Conservation (phyloP, 1,140 invertebrate genomes). For the Lasioglossum baleicum region DNA sequence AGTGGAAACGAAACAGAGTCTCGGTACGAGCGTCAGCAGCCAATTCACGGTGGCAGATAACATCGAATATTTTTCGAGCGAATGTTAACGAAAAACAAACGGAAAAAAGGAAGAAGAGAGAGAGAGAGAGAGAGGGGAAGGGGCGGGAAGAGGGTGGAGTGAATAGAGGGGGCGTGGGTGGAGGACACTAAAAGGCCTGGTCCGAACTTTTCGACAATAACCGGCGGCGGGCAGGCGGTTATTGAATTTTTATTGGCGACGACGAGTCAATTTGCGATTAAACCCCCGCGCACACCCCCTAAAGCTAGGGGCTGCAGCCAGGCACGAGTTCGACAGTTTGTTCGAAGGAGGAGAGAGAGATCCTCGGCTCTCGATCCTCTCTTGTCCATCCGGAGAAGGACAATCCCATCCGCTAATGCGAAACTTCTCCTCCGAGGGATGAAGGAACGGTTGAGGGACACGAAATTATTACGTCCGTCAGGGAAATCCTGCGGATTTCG, state of each 20-base stretch:
- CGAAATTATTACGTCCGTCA: slow-evolving; percentile 1
- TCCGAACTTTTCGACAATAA: slow-evolving; percentile 65
- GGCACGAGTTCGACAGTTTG: slow-evolving; percentile 68
- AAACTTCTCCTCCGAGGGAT: slow-evolving; percentile 3
- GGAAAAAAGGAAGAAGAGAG: neutral
- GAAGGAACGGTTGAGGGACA: neutral
- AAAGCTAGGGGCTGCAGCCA: neutral
- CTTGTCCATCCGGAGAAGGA: neutral
- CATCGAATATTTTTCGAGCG: slow-evolving; percentile 62
- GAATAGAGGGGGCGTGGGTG: slow-evolving; percentile 10
- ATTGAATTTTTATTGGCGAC: slow-evolving; percentile 77
- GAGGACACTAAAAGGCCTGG: slow-evolving; percentile 54
- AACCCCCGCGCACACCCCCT: slow-evolving; percentile 40
- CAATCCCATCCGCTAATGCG: neutral
- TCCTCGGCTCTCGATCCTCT: neutral
- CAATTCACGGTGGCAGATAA: slow-evolving; percentile 62
- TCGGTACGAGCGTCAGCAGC: slow-evolving; percentile 54
- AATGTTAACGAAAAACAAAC: slow-evolving; percentile 41
- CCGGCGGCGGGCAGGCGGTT: slow-evolving; percentile 54
- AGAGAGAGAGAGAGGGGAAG: slow-evolving; percentile 6
- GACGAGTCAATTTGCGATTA: slow-evolving; percentile 73
- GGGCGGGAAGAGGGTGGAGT: slow-evolving; percentile 4
- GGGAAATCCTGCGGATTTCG: too few relatives aligned
- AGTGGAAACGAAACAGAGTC: slow-evolving; percentile 32
- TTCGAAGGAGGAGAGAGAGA: slow-evolving; percentile 52